A percentile compares a stretch with the other conserved stretches of the same genome.
Evolutionary conservation across 2,888 invertebrate genomes (phyloP).

Genomic region (Blastobasis lacticolella): DNA sequence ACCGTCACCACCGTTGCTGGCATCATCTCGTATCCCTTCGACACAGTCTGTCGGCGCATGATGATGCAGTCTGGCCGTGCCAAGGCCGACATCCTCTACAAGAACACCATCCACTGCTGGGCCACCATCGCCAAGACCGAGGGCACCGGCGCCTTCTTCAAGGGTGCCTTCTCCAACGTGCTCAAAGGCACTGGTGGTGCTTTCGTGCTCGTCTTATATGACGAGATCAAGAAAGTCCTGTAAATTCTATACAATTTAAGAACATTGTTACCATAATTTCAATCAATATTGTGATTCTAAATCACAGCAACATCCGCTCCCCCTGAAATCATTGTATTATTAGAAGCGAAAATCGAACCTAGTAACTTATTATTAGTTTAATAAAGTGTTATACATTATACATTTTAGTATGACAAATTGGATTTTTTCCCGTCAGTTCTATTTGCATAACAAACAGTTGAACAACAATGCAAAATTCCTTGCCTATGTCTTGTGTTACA

Average conservation of each 20-base stretch:
- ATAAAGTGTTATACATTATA: constrained; percentile 67
- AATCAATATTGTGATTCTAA: constrained; percentile 49
- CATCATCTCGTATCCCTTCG: constrained; percentile 96
- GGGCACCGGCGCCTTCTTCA: constrained; percentile 92
- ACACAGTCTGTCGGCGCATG: constrained; percentile 96
- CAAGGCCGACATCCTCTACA: constrained; percentile 88
- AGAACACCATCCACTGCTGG: constrained; percentile 95
- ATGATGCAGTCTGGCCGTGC: constrained; percentile 98
- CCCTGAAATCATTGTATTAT: constrained; percentile 69
- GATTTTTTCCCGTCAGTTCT: too few relatives aligned
- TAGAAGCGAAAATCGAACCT: constrained; percentile 59
- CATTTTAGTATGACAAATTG: too few relatives aligned
- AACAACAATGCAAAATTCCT: too few relatives aligned
- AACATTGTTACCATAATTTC: constrained; percentile 60
- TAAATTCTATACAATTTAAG: constrained; percentile 62
- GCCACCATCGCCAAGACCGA: constrained; percentile 87
- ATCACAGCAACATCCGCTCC: constrained; percentile 57
- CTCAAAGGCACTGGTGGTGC: constrained; percentile 96
- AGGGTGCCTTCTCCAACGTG: constrained; percentile 96
- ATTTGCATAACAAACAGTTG: too few relatives aligned
- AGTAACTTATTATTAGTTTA: constrained; percentile 74
- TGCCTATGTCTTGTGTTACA: too few relatives aligned
- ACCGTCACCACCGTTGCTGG: constrained; percentile 85
- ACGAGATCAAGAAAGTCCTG: constrained; percentile 86
- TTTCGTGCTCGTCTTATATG: constrained; percentile 93